These are phyloP conservation scores for Rugalucina vietnamica DNA, from an alignment of 2,888 invertebrate species.

Conservation along the genomic window DNA sequence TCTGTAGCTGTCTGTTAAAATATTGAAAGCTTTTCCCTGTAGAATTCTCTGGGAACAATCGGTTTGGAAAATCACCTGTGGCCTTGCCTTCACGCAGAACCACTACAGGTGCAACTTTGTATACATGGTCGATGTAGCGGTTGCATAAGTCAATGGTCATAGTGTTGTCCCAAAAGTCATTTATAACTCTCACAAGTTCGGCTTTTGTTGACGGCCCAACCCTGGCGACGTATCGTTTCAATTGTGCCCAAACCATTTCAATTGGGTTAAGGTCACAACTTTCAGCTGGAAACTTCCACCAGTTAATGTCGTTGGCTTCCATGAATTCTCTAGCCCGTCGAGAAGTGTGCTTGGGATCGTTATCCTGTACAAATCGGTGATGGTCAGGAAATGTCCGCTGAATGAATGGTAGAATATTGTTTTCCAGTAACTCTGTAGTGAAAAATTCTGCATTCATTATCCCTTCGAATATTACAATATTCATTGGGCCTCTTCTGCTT, in stretches of 20 bases:
- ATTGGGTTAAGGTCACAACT: constrained; percentile 47
- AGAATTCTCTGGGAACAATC: constrained; percentile 28
- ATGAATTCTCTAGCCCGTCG: background rate
- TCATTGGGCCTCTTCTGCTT: constrained; percentile 33
- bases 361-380: constrained; percentile 50
- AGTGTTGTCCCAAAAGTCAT: constrained; percentile 19
- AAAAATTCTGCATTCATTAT: constrained; percentile 44
- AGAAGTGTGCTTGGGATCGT: constrained; percentile 47
- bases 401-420: constrained; percentile 32
- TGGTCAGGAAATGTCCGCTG: constrained; percentile 7
- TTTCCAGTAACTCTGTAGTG: constrained; percentile 24
- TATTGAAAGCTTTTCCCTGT: constrained; percentile 36
- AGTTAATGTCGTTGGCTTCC: background rate
- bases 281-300: constrained; percentile 16
- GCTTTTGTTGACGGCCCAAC: constrained; percentile 23
- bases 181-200: constrained; percentile 9
- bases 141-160: constrained; percentile 34
- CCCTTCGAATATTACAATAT: constrained; percentile 39
- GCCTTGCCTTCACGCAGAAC: constrained; percentile 30
- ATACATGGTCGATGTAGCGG: constrained; percentile 40
- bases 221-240: constrained; percentile 26
- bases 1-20: background rate
- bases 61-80: constrained; percentile 32
- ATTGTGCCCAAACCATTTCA: constrained; percentile 46
- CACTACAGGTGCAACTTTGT: constrained; percentile 39